Conservation (phyloP, 2,797 vertebrate species). For the Syngnathus rostellatus region DNA sequence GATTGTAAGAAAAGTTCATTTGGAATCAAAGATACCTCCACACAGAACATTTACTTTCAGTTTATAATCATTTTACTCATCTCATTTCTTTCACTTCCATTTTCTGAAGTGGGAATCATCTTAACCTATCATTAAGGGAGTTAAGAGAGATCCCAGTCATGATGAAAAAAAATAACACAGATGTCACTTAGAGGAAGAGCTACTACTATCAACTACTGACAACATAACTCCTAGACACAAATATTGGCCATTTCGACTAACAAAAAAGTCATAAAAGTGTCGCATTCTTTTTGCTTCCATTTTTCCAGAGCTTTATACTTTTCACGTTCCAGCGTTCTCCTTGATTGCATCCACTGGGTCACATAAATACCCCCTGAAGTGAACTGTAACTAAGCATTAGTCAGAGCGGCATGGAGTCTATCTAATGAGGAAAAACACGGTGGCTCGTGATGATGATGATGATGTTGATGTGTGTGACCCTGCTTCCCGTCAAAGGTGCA, state of each 20-base stretch:
- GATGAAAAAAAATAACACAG: not conserved
- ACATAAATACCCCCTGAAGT: conserved; percentile 29
- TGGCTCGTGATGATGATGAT: conserved; percentile 7
- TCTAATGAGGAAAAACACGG: conserved; percentile 24
- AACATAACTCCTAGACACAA: not conserved
- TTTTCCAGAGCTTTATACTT: not conserved
- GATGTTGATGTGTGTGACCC: not conserved
- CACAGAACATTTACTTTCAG: not conserved
- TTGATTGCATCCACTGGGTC: conserved; percentile 51
- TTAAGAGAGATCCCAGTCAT: not conserved
- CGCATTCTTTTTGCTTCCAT: too few species aligned
- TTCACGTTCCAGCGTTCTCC: conserved; percentile 21
- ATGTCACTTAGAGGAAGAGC: too few species aligned
- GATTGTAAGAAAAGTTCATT: not conserved
- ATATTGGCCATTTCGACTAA: not conserved
- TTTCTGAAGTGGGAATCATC: not conserved
- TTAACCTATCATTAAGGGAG: not conserved
- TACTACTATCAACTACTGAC: not conserved
- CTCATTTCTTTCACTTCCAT: not conserved
- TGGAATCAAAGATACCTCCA: not conserved
- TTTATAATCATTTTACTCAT: not conserved
- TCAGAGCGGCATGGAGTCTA: not conserved
- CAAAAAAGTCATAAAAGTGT: too few species aligned
- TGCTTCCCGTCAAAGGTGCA: not conserved
- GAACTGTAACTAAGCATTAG: conserved; percentile 39